Conservation (phyloP, 2,113 vertebrate species). For the Pithys albifrons region DNA sequence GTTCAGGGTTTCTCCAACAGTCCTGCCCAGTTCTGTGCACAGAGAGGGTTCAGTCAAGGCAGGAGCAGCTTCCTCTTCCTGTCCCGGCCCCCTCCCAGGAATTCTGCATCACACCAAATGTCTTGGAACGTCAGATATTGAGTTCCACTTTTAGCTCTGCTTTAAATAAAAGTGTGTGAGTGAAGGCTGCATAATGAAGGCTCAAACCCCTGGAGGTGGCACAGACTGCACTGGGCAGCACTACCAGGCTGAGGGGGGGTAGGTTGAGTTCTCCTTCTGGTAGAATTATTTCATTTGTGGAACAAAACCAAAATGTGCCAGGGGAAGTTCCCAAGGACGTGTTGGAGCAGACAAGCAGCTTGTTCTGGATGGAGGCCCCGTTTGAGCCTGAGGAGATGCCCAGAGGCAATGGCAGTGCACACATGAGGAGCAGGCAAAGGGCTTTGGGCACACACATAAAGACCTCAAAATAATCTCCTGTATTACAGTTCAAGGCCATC, state of each 20-base stretch:
- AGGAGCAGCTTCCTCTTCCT: not conserved
- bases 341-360: not conserved
- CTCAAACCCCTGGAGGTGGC: constrained; percentile 46
- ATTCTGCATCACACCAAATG: not conserved
- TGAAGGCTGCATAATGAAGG: constrained; percentile 23
- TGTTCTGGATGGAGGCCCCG: not conserved
- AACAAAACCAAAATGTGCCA: not conserved
- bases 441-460: not conserved
- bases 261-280: not conserved
- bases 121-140: constrained; percentile 29
- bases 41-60: not conserved
- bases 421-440: not conserved
- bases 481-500: not conserved
- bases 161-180: constrained; percentile 51
- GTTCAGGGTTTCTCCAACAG: not conserved
- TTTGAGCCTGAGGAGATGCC: not conserved
- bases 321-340: not conserved
- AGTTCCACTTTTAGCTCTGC: constrained; percentile 45
- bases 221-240: constrained; percentile 32
- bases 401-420: not conserved
- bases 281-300: not conserved
- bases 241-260: not conserved
- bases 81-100: not conserved
- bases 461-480: not conserved
- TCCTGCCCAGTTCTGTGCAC: not conserved